Base-by-base conservation (phyloP, 2,888 invertebrate genomes). In the Camptogramma bilineatum region DNA sequence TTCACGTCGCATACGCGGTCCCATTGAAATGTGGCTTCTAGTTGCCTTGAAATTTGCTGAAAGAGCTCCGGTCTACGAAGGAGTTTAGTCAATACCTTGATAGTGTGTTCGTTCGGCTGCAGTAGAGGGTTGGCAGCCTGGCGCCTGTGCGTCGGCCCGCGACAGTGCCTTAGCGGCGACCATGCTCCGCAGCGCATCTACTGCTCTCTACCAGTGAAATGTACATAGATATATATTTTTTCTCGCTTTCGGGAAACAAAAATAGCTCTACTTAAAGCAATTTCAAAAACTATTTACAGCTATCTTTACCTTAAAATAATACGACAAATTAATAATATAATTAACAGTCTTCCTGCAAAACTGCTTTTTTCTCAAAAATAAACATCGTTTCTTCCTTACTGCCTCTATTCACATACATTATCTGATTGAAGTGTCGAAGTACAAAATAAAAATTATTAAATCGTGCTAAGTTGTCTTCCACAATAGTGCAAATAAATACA, bases 151-250 rank as follows among this genome's bases (percentile, higher is more conserved):
- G 64, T 74, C 73, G 77, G 79, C 81, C 82, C 82, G 86, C 83
- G 81, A 82, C 85, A 87, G 89, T 88, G 90, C 89, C 89, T 85
- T 83, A 84, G 77, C 76, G 79, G 80, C 80, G 74, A 72, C 72
- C 72, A 77, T 73, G 75, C 73, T 75, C 71, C 73, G 73, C 71
- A 58, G 52, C 66, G 63, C 62, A 51, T 64, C 64, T 57, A 50
- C 48, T 52, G 64, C 62, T 66, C 44, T 56, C 60, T 63, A 52
- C 62, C 59, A 62, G 10, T 34, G 8, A 47, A 42, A 56, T 19
- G n/a, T 44, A 17, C 39, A 19, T 24, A 21, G 2, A 5, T 21
- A 34, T n/a, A 34, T 52, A 39, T 42, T 50, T 39, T 39, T 39
- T 39, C 52, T 24, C 28, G 28, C n/a, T 28, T 52, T 52, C 17